Percentiles rank a stretch among this genome's conserved stretches.
These are phyloP conservation scores for Vanessa tameamea DNA, from an alignment of 1,140 invertebrate species.

Conservation along the genomic window DNA sequence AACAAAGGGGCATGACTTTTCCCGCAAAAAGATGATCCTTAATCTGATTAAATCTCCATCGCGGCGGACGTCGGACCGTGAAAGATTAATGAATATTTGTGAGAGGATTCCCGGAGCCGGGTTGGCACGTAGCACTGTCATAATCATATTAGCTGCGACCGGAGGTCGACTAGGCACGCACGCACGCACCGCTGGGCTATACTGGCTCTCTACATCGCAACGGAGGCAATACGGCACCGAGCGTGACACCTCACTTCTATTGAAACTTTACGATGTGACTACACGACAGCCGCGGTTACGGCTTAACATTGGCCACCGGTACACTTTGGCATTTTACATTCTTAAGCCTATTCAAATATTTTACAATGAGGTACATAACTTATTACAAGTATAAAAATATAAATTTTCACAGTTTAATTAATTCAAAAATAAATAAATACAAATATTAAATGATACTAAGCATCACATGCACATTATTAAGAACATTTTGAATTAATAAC, in stretches of 20 bases:
- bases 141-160: constrained; percentile 78
- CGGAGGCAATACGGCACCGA: constrained; percentile 35
- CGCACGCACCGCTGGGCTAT: constrained; percentile 47
- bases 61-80: constrained; percentile 77
- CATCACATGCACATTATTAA: too few species aligned
- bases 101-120: constrained; percentile 74
- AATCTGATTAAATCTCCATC: constrained; percentile 81
- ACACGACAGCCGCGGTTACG: constrained; percentile 35
- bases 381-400: too few species aligned
- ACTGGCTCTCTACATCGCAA: constrained; percentile 27
- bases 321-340: constrained; percentile 11
- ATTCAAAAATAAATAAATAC: too few species aligned
- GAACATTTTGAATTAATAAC: too few species aligned
- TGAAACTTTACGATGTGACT: constrained; percentile 50
- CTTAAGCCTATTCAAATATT: neutral
- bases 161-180: constrained; percentile 68
- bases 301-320: constrained; percentile 18
- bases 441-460: too few species aligned
- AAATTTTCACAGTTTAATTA: too few species aligned
- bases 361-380: too few species aligned
- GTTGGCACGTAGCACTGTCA: constrained; percentile 76
- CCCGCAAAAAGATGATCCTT: constrained; percentile 80
- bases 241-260: constrained; percentile 44
- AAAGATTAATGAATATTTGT: constrained; percentile 81
- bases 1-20: constrained; percentile 78